Evolutionary conservation across 2,113 vertebrate species (phyloP), one percentile per base, ranked within the genome.

Genomic region (Plestiodon gilberti): DNA sequence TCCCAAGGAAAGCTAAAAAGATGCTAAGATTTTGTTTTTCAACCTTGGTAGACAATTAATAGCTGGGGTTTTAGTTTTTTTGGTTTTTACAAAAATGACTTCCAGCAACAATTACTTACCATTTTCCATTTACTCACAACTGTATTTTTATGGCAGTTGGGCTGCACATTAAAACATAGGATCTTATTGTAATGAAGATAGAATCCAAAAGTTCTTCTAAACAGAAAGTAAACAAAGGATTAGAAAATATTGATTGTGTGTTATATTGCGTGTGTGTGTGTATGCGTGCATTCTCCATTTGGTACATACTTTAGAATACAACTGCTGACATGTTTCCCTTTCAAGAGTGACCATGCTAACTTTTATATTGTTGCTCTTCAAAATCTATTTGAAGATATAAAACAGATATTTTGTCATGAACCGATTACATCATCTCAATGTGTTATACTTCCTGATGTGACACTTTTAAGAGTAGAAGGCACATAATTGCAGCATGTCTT

Each of bases 1-100:
- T 89, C 81, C 79, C 59, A 64, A 81, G 90, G 87, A 86, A 84
- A 85, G n/a, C 40, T 22, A 86, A 1, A 78, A 43, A 62, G 82
- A 40, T 3, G 33, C 74, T 78, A 91, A 43, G 14, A 7, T 67
- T 90, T 88, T 81, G 3, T 81, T 17, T 17, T 74, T 1, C 14
- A n/a, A 9, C 78, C 90, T 86, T 43, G 0, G 25, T 40, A 62
- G 73, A 9, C 80, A 79, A 84, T 86, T 57, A 71, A 91, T 84
- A 86, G 38, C 40, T 62, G 33, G 33, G n/a, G 23, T 35, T 33
- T 38, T 79, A 3, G 17, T 25, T 33, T 33, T 35, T 52, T 7
- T 48, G 83, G 64, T 83, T 74, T 59, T 15, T 75, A 82, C 33
- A 35, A 22, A 15, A n/a, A n/a, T 2, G 82, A 85, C n/a, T 74